Evolutionary conservation across 2,113 vertebrate species (phyloP), one percentile per base, ranked within the genome.

Genomic region (Scalopus aquaticus): DNA sequence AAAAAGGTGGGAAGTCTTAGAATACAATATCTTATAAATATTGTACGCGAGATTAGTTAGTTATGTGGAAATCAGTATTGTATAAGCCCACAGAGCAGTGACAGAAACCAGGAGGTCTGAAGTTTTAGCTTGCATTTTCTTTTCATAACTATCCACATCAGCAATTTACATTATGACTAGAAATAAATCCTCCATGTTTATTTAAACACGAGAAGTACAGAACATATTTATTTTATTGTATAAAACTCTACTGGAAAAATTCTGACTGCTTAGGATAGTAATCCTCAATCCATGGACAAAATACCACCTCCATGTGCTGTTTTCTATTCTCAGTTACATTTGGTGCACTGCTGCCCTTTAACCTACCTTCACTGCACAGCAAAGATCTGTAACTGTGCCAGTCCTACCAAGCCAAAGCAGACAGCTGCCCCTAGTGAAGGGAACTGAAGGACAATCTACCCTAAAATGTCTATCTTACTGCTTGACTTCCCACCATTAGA

Each of bases 141-240:
- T 98, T 93, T 95, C 93, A 84, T 96, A 98, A 98, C 96, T 97
- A 70, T 93, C 92, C 84, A 92, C 86, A 92, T 94, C 91, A 96
- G 94, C 64, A 30, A 97, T 98, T 98, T 98, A 98, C 93, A 96
- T 94, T 98, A 97, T 44, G 39, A 60, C 32, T 95, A 60, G 96
- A 95, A 97, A 95, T 98, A 97, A 97, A 97, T 97, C 95, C 96
- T 86, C 88, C 91, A 12, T 97, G 97, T 98, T 98, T 98, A 97
- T 89, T 97, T 97, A 97, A 97, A 93, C 91, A 88, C 87, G 82
- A 95, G 90, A 97, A 97, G 95, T 42, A 37, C 84, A 97, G 97
- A 97, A 97, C 80, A 72, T 11, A 62, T 97, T 96, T 74, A 93
- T 95, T 98, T 95, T 96, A 96, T 80, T 96, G 91, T 98, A 95